phyloP scores from a whole-genome alignment of 1,140 invertebrate species.

The Nebria ingens region DNA sequence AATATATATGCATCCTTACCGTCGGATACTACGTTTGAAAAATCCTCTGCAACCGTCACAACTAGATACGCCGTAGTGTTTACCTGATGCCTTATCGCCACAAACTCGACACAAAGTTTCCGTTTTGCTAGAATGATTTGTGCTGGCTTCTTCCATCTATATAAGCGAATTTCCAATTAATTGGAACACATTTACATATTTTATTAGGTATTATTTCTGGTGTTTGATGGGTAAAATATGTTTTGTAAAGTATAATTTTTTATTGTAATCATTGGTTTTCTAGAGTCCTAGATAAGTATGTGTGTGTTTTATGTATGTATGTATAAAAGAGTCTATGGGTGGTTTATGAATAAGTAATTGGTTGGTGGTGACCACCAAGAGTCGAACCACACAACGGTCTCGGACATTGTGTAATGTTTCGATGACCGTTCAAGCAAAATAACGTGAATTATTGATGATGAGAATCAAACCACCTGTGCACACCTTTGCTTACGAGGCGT shows the following conservation, averaged over 20 bases:
- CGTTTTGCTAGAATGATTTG: constrained; percentile 13
- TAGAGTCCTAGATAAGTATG: too few relatives aligned
- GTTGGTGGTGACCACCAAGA: too few relatives aligned
- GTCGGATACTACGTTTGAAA: constrained; percentile 81
- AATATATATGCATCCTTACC: constrained; percentile 44
- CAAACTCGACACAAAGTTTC: constrained; percentile 47
- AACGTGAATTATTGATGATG: neutral
- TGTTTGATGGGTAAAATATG: too few relatives aligned
- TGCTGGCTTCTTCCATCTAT: neutral
- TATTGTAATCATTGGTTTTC: too few relatives aligned
- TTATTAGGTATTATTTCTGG: too few relatives aligned
- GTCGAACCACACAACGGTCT: neutral
- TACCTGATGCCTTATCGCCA: constrained; percentile 85
- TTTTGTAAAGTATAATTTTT: too few relatives aligned
- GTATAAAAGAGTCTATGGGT: too few relatives aligned
- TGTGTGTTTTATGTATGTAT: too few relatives aligned
- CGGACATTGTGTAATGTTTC: neutral
- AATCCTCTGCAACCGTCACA: constrained; percentile 88
- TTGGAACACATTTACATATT: too few relatives aligned
- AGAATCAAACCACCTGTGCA: neutral
- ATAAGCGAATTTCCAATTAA: neutral
- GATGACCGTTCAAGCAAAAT: neutral
- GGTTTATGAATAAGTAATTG: neutral
- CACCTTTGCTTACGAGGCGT: neutral
- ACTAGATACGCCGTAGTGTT: constrained; percentile 84